Conservation (phyloP, 2,113 vertebrate genomes). For the Odontesthes bonariensis region DNA sequence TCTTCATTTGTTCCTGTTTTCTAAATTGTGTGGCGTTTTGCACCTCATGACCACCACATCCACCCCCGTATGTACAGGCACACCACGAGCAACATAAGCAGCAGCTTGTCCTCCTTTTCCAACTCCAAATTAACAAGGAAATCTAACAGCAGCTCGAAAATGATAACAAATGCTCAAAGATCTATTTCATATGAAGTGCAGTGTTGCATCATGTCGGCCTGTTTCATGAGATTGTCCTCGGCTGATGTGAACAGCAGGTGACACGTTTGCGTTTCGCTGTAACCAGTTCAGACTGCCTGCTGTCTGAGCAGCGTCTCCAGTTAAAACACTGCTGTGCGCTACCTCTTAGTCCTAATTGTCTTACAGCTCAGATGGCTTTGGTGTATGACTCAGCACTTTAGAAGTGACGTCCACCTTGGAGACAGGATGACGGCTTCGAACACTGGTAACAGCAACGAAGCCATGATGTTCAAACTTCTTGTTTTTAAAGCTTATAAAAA, state of each 20-base stretch:
- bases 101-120: no score
- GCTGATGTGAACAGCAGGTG: conserved; percentile 11
- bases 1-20: not conserved
- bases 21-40: not conserved
- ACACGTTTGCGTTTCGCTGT: conserved; percentile 16
- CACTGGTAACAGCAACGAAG: conserved; percentile 9
- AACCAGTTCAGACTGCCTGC: conserved; percentile 10
- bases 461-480: not conserved
- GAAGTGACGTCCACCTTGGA: conserved; percentile 35
- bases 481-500: not conserved
- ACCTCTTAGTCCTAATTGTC: conserved; percentile 64
- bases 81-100: no score
- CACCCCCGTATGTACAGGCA: not conserved
- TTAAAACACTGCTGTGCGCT: conserved; percentile 44
- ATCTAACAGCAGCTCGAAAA: not conserved
- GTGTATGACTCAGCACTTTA: conserved; percentile 67
- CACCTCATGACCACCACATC: not conserved
- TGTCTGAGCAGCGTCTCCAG: conserved; percentile 23
- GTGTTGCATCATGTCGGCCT: not conserved
- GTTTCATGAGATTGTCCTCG: not conserved
- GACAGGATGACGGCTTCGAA: conserved; percentile 31
- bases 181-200: not conserved
- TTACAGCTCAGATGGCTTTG: conserved; percentile 64
- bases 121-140: not conserved
- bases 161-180: not conserved